Evolutionary conservation across 1,140 invertebrate species (phyloP), one percentile per base, ranked within the genome.

Genomic region (Papilio polytes): DNA sequence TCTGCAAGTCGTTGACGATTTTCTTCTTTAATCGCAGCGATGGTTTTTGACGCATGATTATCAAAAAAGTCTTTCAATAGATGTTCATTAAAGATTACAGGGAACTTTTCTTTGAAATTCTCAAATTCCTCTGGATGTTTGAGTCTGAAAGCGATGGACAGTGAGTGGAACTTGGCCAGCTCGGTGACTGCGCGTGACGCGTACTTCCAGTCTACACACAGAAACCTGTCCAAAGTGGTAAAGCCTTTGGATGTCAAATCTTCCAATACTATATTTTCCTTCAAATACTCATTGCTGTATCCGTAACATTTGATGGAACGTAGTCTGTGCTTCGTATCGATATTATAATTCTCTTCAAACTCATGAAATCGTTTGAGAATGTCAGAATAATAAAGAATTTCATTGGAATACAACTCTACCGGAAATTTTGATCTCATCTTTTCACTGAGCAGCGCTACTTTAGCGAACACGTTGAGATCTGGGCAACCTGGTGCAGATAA

Each of bases 151-250:
- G n/a, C 56, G 56, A 59, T 22, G 7, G 56, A 22, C 3, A 59
- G 56, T 20, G 56, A 59, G 56, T 59, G 56, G 56, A 59, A 59
- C 56, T 59, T 59, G n/a, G 56, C 56, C 20, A 59, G 56, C 20
- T 59, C 56, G 56, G 56, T 9, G 8, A 59, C 56, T 22, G 56
- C 56, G 7, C 56, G 56, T 59, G 56, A 20, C 1, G 56, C 56
- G 20, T 59, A 59, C 9, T 20, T 20, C 56, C 56, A 59, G 56
- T 59, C 56, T 3, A 59, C 56, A 10, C 56, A 59, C 56, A 22
- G 6, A 9, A 59, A 22, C 10, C 56, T 59, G 56, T 59, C 56
- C 56, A 59, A n/a, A 1, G 56, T 59, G 56, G n/a, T 22, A n/a
- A 59, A 59, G 20, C 56, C 56, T 22, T 59, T 59, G 8, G 56